phyloP scores from a whole-genome alignment of 2,797 vertebrate species.

The Sebastes baramenuke region DNA sequence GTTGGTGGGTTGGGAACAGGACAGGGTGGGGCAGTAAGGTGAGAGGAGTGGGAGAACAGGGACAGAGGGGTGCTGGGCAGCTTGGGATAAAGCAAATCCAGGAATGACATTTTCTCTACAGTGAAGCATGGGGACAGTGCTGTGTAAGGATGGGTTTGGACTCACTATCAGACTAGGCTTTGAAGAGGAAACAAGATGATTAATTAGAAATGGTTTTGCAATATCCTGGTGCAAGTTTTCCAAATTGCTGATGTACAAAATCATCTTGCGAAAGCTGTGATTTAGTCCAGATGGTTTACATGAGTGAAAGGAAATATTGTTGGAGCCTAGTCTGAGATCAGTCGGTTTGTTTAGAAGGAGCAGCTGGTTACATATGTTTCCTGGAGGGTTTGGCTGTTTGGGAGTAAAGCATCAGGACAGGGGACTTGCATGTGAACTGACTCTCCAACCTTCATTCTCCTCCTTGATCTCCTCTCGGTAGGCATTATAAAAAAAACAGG shows the following conservation, averaged over 20 bases:
- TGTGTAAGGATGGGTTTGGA: slow-evolving; percentile 48
- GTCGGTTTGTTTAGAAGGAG: slow-evolving; percentile 66
- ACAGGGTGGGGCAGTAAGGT: slow-evolving; percentile 32
- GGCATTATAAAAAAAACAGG: slow-evolving; percentile 15
- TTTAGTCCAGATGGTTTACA: slow-evolving; percentile 25
- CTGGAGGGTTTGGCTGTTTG: slow-evolving; percentile 47
- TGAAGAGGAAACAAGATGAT: slow-evolving; percentile 16
- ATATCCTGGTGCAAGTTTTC: not conserved
- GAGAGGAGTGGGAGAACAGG: slow-evolving; percentile 46
- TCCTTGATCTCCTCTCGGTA: slow-evolving; percentile 33
- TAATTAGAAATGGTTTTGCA: slow-evolving; percentile 2
- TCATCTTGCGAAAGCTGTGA: slow-evolving; percentile 16
- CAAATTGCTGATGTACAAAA: slow-evolving; percentile 18
- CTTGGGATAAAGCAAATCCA: slow-evolving; percentile 69
- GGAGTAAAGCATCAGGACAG: slow-evolving; percentile 74
- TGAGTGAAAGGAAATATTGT: not conserved
- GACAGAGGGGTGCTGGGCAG: slow-evolving; percentile 55
- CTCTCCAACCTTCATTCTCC: slow-evolving; percentile 52
- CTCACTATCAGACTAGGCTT: slow-evolving; percentile 82
- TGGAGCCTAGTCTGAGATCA: slow-evolving; percentile 85
- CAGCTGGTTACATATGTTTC: slow-evolving; percentile 70
- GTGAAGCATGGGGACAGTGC: slow-evolving; percentile 56
- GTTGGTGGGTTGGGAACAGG: slow-evolving; percentile 43
- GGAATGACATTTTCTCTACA: slow-evolving; percentile 69
- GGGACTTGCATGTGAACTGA: slow-evolving; percentile 66